phyloP scores from a whole-genome alignment of 2,888 invertebrate species.

The Chymomyza fuscimana region DNA sequence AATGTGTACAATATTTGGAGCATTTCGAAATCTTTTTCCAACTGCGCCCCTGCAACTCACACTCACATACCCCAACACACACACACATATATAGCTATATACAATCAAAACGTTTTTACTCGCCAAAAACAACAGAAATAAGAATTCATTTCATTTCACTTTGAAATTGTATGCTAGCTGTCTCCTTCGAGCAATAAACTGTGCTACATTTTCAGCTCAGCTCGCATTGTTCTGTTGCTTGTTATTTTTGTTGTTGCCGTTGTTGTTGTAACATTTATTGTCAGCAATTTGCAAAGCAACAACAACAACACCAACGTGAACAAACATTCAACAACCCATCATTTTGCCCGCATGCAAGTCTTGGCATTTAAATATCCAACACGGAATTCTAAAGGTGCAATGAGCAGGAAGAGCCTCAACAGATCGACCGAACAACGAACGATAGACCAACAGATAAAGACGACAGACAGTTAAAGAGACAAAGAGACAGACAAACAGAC shows the following conservation, averaged over 20 bases:
- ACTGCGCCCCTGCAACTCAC: neutral
- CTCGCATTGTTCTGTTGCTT: conserved; percentile 46
- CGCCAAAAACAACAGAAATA: conserved; percentile 38
- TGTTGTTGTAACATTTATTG: conserved; percentile 66
- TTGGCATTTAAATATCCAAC: conserved; percentile 20
- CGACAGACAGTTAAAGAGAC: conserved; percentile 2
- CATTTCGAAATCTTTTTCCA: too few relatives aligned
- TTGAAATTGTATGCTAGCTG: conserved; percentile 50
- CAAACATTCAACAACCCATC: neutral
- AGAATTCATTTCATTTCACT: conserved; percentile 68
- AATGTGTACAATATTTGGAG: too few relatives aligned
- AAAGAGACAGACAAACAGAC: neutral
- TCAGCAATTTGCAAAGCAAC: conserved; percentile 43
- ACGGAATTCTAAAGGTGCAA: conserved; percentile 63
- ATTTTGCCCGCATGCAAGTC: conserved; percentile 1
- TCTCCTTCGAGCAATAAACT: conserved; percentile 73
- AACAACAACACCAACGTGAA: neutral
- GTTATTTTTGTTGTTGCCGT: conserved; percentile 55
- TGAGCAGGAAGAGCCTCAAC: conserved; percentile 48
- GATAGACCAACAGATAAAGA: conserved; percentile 4
- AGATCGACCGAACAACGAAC: conserved; percentile 2
- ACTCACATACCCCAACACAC: conserved; percentile 5
- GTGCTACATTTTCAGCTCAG: conserved; percentile 68
- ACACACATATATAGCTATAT: conserved; percentile 3
- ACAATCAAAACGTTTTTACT: conserved; percentile 4